Base-by-base conservation (phyloP, 30 jellyfish, hydroid and myxozoan genomes). In the Chrysaora quinquecirrha region DNA sequence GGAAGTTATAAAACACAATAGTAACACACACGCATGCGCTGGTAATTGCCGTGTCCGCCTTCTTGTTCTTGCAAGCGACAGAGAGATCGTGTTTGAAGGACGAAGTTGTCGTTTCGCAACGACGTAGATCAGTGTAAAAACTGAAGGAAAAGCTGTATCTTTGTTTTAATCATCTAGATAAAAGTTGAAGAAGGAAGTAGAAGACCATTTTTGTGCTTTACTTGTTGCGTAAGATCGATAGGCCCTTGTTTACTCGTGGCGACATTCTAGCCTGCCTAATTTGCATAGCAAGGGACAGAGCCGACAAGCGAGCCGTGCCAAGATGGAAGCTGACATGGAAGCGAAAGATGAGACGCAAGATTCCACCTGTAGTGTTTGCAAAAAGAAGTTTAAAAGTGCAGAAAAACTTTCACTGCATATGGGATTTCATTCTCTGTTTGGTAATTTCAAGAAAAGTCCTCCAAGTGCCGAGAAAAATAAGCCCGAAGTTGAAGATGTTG, bases 351-450 rank as follows among this genome's bases (percentile, higher is more conserved):
- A 56, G 1, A 12, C 25, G 6, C 27, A 52, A 20, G 25, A 10
- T 52, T 60, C 87, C 18, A 69, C 64, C 30, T 80, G 90, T 50
- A 21, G 48, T 18, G 90, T 80, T 24, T 80, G 90, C 83, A 65
- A 67, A 54, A 80, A 80, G 48, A 80, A 80, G 38, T 80, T 80
- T 83, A 67, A 49, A 43, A 49, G 30, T 47, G 61, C 76, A 20
- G 90, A 80, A 33, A 80, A 80, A 52, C 76, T 80, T 1, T 80
- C 90, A 28, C 83, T 80, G 12, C 90, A 80, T 30, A 65, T 80
- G 90, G 62, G 90, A 24, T 80, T 80, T 66, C 90, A 80, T 67
- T 80, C 90, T 6, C 34, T 80, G 72, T 80, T 80, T 80, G 90
- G 90, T 14, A 80, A 34, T 58, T 80, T 80, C 58, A 80, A 80